These are phyloP conservation scores for Pachliopta kotzebuea DNA, from an alignment of 2,888 invertebrate species.

Conservation along the genomic window DNA sequence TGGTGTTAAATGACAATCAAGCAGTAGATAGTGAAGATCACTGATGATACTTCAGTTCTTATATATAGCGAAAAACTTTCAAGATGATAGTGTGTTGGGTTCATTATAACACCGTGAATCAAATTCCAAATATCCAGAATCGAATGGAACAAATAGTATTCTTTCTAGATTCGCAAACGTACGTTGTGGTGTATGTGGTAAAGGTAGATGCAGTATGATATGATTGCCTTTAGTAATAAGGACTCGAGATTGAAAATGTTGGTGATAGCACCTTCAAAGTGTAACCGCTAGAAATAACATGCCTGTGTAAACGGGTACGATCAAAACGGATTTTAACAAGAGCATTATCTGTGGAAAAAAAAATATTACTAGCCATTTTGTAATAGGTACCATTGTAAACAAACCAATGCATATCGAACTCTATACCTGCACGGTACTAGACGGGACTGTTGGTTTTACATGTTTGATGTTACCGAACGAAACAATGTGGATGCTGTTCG, in stretches of 20 bases:
- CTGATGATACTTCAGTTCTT: no score
- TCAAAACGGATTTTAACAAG: no score
- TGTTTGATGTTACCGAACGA: neutral
- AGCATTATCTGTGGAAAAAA: no score
- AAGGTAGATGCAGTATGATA: slow-evolving; percentile 18
- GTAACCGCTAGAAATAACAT: neutral
- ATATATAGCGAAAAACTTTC: no score
- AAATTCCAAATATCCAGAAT: no score
- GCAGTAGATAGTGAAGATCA: no score
- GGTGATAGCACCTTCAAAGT: slow-evolving; percentile 16
- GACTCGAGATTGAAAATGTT: slow-evolving; percentile 10
- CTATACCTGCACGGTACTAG: neutral
- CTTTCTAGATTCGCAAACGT: neutral
- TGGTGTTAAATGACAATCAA: no score
- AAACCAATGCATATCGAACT: neutral
- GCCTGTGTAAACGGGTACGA: neutral
- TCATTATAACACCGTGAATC: no score
- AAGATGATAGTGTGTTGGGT: no score
- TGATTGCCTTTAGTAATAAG: slow-evolving; percentile 14
- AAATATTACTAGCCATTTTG: no score
- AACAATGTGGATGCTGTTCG: neutral
- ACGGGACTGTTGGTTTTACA: neutral
- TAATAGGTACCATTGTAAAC: no score
- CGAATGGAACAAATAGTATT: neutral
- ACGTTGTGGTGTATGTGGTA: slow-evolving; percentile 6